These are phyloP conservation scores for Ictalurus furcatus DNA, from an alignment of 2,113 vertebrate genomes.

Conservation along the genomic window DNA sequence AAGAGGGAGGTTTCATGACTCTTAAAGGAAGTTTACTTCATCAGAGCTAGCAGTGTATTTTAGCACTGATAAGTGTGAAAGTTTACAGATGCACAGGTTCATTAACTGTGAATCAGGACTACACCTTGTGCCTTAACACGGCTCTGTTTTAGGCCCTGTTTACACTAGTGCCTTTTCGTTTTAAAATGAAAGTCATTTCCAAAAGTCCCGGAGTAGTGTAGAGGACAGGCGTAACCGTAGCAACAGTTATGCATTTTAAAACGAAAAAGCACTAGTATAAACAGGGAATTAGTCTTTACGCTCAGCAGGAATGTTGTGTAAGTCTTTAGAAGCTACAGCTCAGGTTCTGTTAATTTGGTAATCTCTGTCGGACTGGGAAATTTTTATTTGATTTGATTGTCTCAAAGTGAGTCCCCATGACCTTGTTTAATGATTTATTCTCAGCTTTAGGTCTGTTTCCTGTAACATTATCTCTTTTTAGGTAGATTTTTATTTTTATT, in stretches of 20 bases:
- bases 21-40: no score
- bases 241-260: no score
- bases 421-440: neutral
- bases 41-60: neutral
- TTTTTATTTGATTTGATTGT: neutral
- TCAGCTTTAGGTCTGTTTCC: neutral
- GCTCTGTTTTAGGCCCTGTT: no score
- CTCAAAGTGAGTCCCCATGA: neutral
- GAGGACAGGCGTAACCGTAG: no score
- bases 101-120: neutral
- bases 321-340: neutral
- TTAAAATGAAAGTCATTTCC: no score
- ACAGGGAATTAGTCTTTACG: no score
- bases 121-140: neutral
- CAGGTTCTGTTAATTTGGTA: neutral
- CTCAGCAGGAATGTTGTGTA: neutral
- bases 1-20: no score
- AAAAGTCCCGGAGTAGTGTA: no score
- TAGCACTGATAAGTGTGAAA: neutral
- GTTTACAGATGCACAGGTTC: no score
- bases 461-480: neutral
- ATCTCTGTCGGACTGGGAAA: neutral
- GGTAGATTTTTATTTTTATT: neutral
- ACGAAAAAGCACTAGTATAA: no score
- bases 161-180: no score